phyloP scores from a whole-genome alignment of 2,888 invertebrate species.

The Trissolcus brochymenae region DNA sequence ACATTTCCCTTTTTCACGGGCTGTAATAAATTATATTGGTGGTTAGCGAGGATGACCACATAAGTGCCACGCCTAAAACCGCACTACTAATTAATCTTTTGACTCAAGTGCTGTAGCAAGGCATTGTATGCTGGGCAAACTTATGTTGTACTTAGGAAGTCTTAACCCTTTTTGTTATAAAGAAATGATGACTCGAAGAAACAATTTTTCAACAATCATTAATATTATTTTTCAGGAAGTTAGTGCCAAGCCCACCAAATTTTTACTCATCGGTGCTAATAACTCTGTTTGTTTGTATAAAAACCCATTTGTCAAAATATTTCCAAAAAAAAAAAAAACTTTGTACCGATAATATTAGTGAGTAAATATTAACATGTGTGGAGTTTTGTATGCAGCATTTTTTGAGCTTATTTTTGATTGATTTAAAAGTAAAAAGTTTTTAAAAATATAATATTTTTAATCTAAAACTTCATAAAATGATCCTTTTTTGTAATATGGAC shows the following conservation, averaged over 20 bases:
- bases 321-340: slow-evolving; percentile 14
- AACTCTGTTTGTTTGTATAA: slow-evolving; percentile 42
- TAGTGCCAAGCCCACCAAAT: slow-evolving; percentile 11
- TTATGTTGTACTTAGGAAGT: slow-evolving; percentile 25
- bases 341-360: too few relatives aligned
- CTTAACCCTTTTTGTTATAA: slow-evolving; percentile 24
- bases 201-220: slow-evolving; percentile 23
- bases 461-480: too few relatives aligned
- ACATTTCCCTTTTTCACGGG: slow-evolving; percentile 16
- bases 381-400: not conserved
- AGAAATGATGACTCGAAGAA: slow-evolving; percentile 4
- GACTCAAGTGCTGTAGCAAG: slow-evolving; percentile 23
- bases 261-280: slow-evolving; percentile 41
- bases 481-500: too few relatives aligned
- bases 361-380: too few relatives aligned
- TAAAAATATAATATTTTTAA: too few relatives aligned
- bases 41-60: slow-evolving; percentile 38
- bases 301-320: slow-evolving; percentile 40
- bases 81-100: slow-evolving; percentile 39
- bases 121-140: slow-evolving; percentile 20
- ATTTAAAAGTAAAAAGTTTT: not conserved
- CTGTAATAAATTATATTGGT: slow-evolving; percentile 34
- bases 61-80: slow-evolving; percentile 47
- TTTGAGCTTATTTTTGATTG: not conserved
- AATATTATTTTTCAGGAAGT: slow-evolving; percentile 25